Evolutionary conservation across 2,888 invertebrate species (phyloP), one percentile per base, ranked within the genome.

Genomic region (Agrotis ipsilon): DNA sequence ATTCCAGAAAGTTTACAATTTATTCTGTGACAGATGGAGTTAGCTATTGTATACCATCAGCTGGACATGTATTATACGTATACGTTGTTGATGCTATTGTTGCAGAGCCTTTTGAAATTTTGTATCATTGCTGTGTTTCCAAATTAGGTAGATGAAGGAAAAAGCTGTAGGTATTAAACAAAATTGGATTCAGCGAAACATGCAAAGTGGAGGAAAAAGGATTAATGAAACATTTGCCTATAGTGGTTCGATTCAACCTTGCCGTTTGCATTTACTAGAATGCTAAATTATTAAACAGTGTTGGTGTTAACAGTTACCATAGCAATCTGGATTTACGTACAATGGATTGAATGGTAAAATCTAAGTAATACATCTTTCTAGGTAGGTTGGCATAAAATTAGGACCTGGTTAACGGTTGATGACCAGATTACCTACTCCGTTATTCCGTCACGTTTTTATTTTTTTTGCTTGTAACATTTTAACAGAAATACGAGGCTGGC

Each of bases 221-320:
- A 54, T 18, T 21, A 48, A 48, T 21, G 11, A 16, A 32, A 18
- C 43, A 39, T 48, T 46, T 61, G 5, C 18, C 9, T 45, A 32
- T 48, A 67, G 45, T 0, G 2, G 21, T 57, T 67, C 2, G n/a
- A 45, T 54, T 54, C 19, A 48, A 60, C 45, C 32, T 55, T 55
- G 19, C 48, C 21, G 59, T 43, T 46, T 19, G 13, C 45, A 27
- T 54, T 60, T 55, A 18, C 24, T 13, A 49, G 54, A 77, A 78
- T 43, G 39, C 43, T 61, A 51, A 51, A 70, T 46, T 55, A 66
- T 55, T 48, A 14, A 49, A 45, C 24, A 18, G 49, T 77, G 77
- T 77, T 77, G 11, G 18, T 49, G 9, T 13, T 27, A n/a, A 7
- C 45, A 39, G 74, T 78, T 57, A 14, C 71, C 13, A 78, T 74